These are phyloP conservation scores for Hippolais icterina DNA, from an alignment of 2,113 vertebrate genomes.

Conservation along the genomic window DNA sequence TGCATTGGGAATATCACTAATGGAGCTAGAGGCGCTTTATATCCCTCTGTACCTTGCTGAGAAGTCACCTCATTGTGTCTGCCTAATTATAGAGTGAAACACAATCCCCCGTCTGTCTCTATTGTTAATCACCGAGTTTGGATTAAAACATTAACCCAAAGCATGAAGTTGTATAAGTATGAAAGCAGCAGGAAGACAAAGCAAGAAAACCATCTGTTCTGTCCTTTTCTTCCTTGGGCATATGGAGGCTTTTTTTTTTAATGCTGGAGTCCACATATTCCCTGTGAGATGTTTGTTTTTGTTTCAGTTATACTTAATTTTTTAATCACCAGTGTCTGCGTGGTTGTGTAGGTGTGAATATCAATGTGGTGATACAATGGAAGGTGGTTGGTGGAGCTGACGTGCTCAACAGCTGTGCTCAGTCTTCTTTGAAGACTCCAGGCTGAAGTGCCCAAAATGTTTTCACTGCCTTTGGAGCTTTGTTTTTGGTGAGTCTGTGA, in stretches of 20 bases:
- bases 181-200: constrained; percentile 26
- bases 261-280: not conserved
- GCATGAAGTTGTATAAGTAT: not conserved
- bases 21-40: not conserved
- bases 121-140: constrained; percentile 31
- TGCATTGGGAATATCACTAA: constrained; percentile 42
- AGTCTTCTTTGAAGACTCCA: not conserved
- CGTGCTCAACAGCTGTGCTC: not conserved
- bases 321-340: not conserved
- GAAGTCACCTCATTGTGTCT: constrained; percentile 58
- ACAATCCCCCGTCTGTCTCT: constrained; percentile 31
- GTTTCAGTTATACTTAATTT: not conserved
- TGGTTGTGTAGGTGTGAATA: constrained; percentile 1
- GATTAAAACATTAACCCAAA: constrained; percentile 55
- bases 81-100: constrained; percentile 55
- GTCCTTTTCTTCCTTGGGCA: not conserved
- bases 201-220: constrained; percentile 39
- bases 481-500: not conserved
- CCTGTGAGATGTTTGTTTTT: not conserved
- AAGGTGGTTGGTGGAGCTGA: not conserved
- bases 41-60: constrained; percentile 27
- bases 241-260: not conserved
- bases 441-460: not conserved
- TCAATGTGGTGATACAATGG: not conserved
- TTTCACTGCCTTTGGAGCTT: not conserved